Conservation (phyloP, 2,113 vertebrate species). For the Ctenodactylus gundi region DNA sequence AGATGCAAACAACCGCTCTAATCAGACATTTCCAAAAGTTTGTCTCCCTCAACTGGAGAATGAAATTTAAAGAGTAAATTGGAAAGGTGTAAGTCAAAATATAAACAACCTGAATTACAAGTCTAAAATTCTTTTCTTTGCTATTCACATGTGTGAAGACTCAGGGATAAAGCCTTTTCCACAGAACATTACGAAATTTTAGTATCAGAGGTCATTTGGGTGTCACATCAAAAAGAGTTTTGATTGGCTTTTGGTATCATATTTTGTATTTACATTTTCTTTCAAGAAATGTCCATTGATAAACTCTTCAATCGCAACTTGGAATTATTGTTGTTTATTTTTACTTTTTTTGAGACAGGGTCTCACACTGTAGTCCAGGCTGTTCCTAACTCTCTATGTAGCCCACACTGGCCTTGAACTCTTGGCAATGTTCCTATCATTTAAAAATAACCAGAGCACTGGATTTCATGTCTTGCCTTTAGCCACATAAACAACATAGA, state of each 20-base stretch:
- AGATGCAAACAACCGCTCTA: not conserved
- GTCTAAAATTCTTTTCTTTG: not conserved
- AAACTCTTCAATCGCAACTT: too few species aligned
- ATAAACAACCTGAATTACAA: not conserved
- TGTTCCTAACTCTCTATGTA: too few species aligned
- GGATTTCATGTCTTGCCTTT: slow-evolving; percentile 33
- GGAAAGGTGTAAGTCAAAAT: too few species aligned
- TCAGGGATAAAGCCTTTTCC: not conserved
- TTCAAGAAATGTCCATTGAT: not conserved
- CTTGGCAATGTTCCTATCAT: not conserved
- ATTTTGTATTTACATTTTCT: not conserved
- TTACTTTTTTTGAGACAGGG: too few species aligned
- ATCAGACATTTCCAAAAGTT: not conserved
- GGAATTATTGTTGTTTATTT: too few species aligned
- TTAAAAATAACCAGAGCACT: slow-evolving; percentile 53
- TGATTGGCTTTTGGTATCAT: not conserved
- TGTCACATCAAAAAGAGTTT: not conserved
- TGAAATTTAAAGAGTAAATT: not conserved
- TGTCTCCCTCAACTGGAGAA: not conserved
- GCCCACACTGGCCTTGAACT: too few species aligned
- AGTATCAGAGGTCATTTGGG: not conserved
- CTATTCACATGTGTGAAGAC: not conserved
- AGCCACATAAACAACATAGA: not conserved
- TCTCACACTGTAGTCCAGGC: too few species aligned
- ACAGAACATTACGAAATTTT: not conserved